Conservation (phyloP, 2,888 invertebrate species). For the Andricus quercusramuli region DNA sequence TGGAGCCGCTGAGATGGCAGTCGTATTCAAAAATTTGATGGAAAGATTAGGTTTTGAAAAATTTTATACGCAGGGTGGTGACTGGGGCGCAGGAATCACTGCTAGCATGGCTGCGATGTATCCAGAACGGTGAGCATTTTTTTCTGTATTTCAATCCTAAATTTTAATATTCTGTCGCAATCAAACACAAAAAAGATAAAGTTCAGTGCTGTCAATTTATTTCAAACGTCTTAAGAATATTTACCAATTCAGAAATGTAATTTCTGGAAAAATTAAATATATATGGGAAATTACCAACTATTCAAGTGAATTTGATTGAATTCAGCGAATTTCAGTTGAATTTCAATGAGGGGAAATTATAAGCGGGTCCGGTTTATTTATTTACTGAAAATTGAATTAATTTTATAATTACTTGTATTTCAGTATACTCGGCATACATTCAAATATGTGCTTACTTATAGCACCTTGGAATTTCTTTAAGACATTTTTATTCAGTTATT, state of each 20-base stretch:
- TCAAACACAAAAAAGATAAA: too few relatives aligned
- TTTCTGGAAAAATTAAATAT: too few relatives aligned
- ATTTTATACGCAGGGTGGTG: conserved; percentile 89
- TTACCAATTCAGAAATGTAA: too few relatives aligned
- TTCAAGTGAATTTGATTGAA: too few relatives aligned
- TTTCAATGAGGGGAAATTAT: too few relatives aligned
- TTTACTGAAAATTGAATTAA: conserved; percentile 13
- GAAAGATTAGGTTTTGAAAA: conserved; percentile 83
- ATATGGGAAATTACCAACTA: too few relatives aligned
- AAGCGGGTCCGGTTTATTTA: too few relatives aligned
- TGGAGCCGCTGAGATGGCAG: conserved; percentile 81
- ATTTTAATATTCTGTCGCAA: too few relatives aligned
- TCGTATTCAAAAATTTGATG: conserved; percentile 86
- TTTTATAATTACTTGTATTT: conserved; percentile 38
- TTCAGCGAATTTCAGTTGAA: too few relatives aligned
- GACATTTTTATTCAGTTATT: conserved; percentile 63
- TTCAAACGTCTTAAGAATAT: too few relatives aligned
- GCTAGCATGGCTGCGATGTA: conserved; percentile 83
- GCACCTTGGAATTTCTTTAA: conserved; percentile 58
- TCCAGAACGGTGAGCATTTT: conserved; percentile 79
- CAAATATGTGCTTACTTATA: conserved; percentile 77
- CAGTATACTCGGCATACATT: conserved; percentile 80
- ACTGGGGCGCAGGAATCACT: conserved; percentile 88
- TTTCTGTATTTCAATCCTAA: too few relatives aligned
- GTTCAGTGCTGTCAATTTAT: too few relatives aligned